phyloP scores from a whole-genome alignment of 2,113 vertebrate species.

The Eretmochelys imbricata region DNA sequence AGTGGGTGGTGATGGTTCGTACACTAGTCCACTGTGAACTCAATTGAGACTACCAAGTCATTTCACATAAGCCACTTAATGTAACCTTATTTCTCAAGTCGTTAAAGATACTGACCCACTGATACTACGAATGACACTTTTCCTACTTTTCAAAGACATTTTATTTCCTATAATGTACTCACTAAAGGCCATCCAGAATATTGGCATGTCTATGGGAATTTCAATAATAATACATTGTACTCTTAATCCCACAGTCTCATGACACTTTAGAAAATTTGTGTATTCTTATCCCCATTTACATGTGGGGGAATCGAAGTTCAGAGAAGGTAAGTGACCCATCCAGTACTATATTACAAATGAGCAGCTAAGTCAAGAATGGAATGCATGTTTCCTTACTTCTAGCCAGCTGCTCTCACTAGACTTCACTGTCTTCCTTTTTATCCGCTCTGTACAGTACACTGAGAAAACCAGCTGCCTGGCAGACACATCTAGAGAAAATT shows the following conservation, averaged over 20 bases:
- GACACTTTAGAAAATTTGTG: background rate
- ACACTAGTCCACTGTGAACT: background rate
- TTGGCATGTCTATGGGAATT: background rate
- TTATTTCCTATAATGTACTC: background rate
- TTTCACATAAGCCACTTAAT: background rate
- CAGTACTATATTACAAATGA: background rate
- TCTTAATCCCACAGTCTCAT: background rate
- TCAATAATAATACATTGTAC: background rate
- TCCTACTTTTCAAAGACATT: background rate
- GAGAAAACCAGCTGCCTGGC: background rate
- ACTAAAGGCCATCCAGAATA: background rate
- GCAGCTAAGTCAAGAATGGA: background rate
- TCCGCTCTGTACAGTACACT: background rate
- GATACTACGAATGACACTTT: background rate
- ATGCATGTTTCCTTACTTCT: background rate
- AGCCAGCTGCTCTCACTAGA: background rate
- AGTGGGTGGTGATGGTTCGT: background rate
- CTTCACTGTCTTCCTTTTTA: background rate
- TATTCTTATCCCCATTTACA: background rate
- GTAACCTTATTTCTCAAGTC: conserved; percentile 31
- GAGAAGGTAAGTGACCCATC: background rate
- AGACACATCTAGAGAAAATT: background rate
- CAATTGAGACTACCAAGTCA: background rate
- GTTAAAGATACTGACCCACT: background rate
- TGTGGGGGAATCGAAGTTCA: background rate